Conservation (phyloP, 2,113 vertebrate species). For the Poecilia latipinna region DNA sequence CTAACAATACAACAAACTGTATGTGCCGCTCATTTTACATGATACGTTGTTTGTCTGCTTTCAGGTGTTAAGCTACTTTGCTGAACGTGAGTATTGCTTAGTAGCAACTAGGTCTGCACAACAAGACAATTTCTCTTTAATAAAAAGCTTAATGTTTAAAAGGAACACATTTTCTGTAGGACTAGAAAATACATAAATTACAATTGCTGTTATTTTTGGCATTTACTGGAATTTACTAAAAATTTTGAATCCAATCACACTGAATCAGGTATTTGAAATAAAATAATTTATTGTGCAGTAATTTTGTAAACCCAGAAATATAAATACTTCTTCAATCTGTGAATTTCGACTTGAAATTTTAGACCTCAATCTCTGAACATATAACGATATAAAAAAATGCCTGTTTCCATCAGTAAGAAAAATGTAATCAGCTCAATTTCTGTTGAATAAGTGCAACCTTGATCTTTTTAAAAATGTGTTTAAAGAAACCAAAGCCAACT, state of each 20-base stretch:
- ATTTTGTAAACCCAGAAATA: too few species aligned
- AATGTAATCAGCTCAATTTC: not conserved
- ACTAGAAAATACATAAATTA: too few species aligned
- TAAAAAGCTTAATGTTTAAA: not conserved
- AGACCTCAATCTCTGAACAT: too few species aligned
- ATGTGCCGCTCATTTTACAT: not conserved
- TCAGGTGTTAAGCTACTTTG: slow-evolving; percentile 73
- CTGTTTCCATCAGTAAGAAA: not conserved
- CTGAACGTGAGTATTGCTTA: slow-evolving; percentile 62
- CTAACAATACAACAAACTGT: not conserved
- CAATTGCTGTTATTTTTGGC: too few species aligned
- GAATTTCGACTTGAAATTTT: too few species aligned
- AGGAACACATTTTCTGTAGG: too few species aligned
- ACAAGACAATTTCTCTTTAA: not conserved
- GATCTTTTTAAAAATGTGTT: not conserved
- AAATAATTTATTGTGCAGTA: too few species aligned
- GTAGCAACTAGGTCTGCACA: not conserved
- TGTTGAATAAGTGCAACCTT: not conserved
- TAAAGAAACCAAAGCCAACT: not conserved
- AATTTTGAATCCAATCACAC: too few species aligned
- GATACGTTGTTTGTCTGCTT: slow-evolving; percentile 25
- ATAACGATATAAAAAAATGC: too few species aligned
- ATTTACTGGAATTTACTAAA: too few species aligned
- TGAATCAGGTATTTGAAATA: too few species aligned
- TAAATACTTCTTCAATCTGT: too few species aligned